These are phyloP conservation scores for Zosterops hypoxanthus DNA, from an alignment of 2,113 vertebrate genomes.

Conservation along the genomic window DNA sequence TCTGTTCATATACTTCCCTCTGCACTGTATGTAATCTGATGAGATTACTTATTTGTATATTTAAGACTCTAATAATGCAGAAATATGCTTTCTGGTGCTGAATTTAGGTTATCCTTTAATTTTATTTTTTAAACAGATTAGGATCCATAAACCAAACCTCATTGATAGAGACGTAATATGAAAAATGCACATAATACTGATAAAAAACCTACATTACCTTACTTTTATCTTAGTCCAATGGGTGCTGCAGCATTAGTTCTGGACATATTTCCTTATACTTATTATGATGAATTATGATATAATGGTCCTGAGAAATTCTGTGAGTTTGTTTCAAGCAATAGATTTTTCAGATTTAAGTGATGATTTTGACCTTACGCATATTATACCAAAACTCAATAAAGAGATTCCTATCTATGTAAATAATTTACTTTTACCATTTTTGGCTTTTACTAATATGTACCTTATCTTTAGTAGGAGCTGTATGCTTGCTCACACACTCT, in stretches of 20 bases:
- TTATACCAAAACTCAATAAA: not conserved
- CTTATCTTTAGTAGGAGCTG: not conserved
- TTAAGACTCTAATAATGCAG: not conserved
- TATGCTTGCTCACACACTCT: not conserved
- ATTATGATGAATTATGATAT: not conserved
- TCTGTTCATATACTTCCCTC: not conserved
- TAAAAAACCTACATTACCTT: not conserved
- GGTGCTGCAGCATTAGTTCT: not conserved
- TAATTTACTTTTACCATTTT: not conserved
- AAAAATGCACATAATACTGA: not conserved
- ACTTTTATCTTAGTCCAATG: not conserved
- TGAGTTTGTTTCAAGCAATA: not conserved
- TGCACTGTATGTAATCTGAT: not conserved
- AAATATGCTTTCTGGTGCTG: not conserved
- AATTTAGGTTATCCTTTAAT: not conserved
- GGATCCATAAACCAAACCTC: not conserved
- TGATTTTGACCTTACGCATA: not conserved
- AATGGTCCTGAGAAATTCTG: not conserved
- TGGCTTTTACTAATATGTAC: not conserved
- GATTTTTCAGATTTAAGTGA: not conserved
- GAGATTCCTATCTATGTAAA: not conserved
- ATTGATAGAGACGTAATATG: not conserved
- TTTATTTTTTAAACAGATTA: not conserved
- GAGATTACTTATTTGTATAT: not conserved
- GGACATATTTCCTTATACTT: not conserved